Evolutionary conservation across 2,113 vertebrate species (phyloP).

Genomic region (Scartelaos histophorus): DNA sequence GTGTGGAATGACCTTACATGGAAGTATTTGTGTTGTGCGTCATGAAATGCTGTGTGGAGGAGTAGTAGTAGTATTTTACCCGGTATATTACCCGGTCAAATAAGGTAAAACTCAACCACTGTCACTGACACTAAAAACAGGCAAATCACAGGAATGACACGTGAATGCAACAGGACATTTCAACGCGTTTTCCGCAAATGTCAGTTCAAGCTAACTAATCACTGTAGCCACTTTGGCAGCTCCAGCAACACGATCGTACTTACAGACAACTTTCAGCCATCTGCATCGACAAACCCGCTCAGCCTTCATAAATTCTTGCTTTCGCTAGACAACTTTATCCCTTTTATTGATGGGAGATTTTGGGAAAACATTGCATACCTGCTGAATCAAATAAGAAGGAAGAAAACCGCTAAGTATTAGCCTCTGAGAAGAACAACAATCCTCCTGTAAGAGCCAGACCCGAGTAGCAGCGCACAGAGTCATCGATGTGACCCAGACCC

Average conservation of each 20-base stretch:
- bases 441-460: slow-evolving; percentile 17
- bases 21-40: background rate
- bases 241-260: slow-evolving; percentile 45
- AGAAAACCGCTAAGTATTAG: slow-evolving; percentile 27
- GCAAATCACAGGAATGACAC: background rate
- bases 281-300: background rate
- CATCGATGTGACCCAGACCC: slow-evolving; percentile 15
- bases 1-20: background rate
- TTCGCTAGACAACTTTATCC: background rate
- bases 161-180: background rate
- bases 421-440: slow-evolving; percentile 61
- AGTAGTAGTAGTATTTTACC: too few relatives aligned
- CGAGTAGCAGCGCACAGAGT: slow-evolving; percentile 22
- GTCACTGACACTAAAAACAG: background rate
- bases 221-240: slow-evolving; percentile 29
- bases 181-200: background rate
- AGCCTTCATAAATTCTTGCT: background rate
- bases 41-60: background rate
- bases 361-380: slow-evolving; percentile 50
- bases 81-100: background rate
- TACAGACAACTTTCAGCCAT: slow-evolving; percentile 42
- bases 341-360: background rate
- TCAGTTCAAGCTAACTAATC: slow-evolving; percentile 47
- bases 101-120: background rate
- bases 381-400: slow-evolving; percentile 44